Evolutionary conservation across 2,797 vertebrate species (phyloP), one percentile per base, ranked within the genome.

Genomic region (Protonibea diacanthus): DNA sequence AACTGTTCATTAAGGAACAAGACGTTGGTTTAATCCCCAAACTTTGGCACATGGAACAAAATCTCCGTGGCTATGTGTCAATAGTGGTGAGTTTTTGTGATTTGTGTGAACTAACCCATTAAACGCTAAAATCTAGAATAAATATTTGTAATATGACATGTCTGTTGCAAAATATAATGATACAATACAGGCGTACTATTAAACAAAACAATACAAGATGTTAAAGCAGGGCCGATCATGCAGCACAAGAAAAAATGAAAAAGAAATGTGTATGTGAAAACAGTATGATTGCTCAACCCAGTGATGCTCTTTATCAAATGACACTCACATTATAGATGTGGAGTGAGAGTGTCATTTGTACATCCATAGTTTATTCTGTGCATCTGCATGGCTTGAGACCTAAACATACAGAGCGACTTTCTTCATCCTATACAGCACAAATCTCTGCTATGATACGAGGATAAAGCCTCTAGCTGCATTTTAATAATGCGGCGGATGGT

Each of bases 171-270:
- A 53, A 65, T 38, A 45, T 48, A 25, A 57, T 49, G 27, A 67
- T 69, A 58, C 45, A 21, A 71, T 15, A 51, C 15, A 61, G 33
- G 44, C 51, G 29, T 42, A 40, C 52, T 21, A 64, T 71, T 7
- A 47, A 45, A 14, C 12, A 8, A 55, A 77, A 68, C 42, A 70
- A 27, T 4, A 33, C 47, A 72, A 9, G 76, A 63, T 71, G 49
- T 66, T 65, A 74, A 60, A 78, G 55, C 72, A 80, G 33, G 1
- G 33, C 7, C 56, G 18, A 74, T 76, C 53, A 75, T 17, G 55
- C 59, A 62, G 66, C 60, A 61, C 40, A 63, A 40, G 45, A 48
- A 51, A 51, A 64, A 64, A 73, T n/a, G 21, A 56, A 51, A 62
- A 60, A 44, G 42, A 73, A 57, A 59, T 44, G 5, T 44, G 5